Conservation (phyloP, 2,797 vertebrate genomes). For the Lacerta agilis region DNA sequence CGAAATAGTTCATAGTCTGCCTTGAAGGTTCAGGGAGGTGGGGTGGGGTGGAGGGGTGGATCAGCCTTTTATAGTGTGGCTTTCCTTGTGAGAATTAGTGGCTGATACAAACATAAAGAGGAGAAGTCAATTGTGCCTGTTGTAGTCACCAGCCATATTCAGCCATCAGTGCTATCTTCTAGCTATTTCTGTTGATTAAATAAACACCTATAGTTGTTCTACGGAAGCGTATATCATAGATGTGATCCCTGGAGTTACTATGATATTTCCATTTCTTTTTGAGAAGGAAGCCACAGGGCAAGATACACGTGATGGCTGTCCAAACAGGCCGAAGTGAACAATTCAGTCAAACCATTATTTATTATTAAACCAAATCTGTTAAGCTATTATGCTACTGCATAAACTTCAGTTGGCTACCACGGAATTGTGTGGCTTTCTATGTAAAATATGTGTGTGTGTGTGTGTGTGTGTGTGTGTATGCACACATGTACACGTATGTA, state of each 20-base stretch:
- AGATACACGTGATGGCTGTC: too few relatives aligned
- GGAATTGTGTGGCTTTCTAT: not conserved
- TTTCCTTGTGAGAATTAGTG: not conserved
- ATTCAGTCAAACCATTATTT: not conserved
- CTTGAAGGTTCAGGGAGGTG: too few relatives aligned
- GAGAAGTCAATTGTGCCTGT: not conserved
- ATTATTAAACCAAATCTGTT: not conserved
- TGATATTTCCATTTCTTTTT: not conserved
- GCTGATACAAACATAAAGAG: not conserved
- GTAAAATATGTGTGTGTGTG: not conserved
- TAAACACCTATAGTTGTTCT: not conserved
- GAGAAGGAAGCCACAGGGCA: not conserved
- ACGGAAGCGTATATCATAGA: not conserved
- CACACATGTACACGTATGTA: not conserved
- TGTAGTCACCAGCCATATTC: not conserved
- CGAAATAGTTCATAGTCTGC: too few relatives aligned
- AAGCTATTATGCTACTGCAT: not conserved
- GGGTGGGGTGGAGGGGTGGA: too few relatives aligned
- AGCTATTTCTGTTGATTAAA: not conserved
- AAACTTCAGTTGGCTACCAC: not conserved
- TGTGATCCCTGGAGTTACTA: not conserved
- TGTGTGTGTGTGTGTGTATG: not conserved
- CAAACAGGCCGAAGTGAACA: not conserved
- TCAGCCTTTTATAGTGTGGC: not conserved
- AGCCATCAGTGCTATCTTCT: not conserved